These are phyloP conservation scores for Psettodes erumei DNA, from an alignment of 2,113 vertebrate genomes.

Conservation along the genomic window DNA sequence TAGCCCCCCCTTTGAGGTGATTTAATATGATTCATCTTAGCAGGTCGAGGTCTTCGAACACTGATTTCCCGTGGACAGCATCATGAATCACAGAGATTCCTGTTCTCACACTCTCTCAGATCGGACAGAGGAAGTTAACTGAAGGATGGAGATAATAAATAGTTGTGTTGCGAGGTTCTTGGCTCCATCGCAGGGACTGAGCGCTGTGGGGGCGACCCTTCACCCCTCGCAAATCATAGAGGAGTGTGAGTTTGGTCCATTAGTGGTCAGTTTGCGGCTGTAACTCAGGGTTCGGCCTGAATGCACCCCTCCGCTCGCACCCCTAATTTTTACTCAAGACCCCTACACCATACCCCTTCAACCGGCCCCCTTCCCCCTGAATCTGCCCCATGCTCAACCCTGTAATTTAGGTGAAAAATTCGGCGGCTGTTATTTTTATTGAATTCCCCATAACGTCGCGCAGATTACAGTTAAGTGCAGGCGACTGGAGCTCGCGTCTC, in stretches of 20 bases:
- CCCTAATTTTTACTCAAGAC: conserved; percentile 51
- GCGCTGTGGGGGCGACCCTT: conserved; percentile 50
- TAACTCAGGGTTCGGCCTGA: conserved; percentile 52
- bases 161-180: conserved; percentile 25
- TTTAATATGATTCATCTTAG: conserved; percentile 43
- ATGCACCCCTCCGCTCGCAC: conserved; percentile 14
- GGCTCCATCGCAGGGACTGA: conserved; percentile 33
- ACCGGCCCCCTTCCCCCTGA: conserved; percentile 13
- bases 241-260: conserved; percentile 67
- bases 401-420: conserved; percentile 76
- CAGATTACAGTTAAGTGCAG: conserved; percentile 65
- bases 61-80: conserved; percentile 44
- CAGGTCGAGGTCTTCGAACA: conserved; percentile 28
- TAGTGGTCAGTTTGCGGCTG: conserved; percentile 63
- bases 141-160: conserved; percentile 51
- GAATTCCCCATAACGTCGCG: conserved; percentile 70
- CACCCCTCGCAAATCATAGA: conserved; percentile 66
- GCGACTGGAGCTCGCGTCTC: conserved; percentile 47
- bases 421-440: conserved; percentile 75
- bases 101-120: conserved; percentile 62
- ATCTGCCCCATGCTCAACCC: conserved; percentile 60
- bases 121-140: conserved; percentile 38
- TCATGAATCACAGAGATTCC: conserved; percentile 39
- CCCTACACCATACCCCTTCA: conserved; percentile 5
- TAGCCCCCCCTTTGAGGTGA: conserved; percentile 17